These are phyloP conservation scores for Ecdyonurus torrentis DNA, from an alignment of 2,888 invertebrate genomes.

Conservation along the genomic window DNA sequence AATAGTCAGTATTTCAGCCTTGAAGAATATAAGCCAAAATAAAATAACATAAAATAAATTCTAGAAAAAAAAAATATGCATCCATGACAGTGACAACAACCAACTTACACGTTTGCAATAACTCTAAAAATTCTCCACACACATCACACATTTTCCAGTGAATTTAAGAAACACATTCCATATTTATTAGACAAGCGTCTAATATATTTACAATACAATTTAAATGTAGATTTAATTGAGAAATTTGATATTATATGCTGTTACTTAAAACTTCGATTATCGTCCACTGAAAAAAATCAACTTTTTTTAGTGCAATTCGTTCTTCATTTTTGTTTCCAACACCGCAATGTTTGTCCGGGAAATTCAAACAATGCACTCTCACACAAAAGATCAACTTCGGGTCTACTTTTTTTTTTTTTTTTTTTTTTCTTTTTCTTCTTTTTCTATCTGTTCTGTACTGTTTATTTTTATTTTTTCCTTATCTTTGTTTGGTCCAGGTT, in stretches of 20 bases:
- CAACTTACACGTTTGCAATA: conserved; percentile 67
- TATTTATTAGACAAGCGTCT: not conserved
- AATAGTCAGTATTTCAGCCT: too few relatives aligned
- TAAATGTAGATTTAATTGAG: not conserved
- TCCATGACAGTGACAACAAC: not conserved
- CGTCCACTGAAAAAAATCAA: not conserved
- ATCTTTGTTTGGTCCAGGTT: too few relatives aligned
- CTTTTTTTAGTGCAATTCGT: not conserved
- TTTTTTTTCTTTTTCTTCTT: too few relatives aligned
- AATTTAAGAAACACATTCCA: conserved; percentile 3
- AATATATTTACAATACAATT: not conserved
- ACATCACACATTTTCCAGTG: conserved; percentile 64
- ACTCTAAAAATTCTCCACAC: conserved; percentile 84
- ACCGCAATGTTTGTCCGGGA: not conserved
- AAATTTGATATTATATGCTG: not conserved
- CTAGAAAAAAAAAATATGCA: not conserved
- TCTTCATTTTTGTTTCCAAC: not conserved
- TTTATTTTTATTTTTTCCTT: too few relatives aligned
- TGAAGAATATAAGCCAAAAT: too few relatives aligned
- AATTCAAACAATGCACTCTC: not conserved
- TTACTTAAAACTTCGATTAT: not conserved
- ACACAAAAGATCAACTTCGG: too few relatives aligned
- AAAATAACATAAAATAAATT: too few relatives aligned
- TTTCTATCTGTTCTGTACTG: too few relatives aligned
- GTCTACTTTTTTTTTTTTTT: too few relatives aligned